These are phyloP conservation scores for Pituophis catenifer DNA, from an alignment of 2,113 vertebrate species.

Conservation along the genomic window DNA sequence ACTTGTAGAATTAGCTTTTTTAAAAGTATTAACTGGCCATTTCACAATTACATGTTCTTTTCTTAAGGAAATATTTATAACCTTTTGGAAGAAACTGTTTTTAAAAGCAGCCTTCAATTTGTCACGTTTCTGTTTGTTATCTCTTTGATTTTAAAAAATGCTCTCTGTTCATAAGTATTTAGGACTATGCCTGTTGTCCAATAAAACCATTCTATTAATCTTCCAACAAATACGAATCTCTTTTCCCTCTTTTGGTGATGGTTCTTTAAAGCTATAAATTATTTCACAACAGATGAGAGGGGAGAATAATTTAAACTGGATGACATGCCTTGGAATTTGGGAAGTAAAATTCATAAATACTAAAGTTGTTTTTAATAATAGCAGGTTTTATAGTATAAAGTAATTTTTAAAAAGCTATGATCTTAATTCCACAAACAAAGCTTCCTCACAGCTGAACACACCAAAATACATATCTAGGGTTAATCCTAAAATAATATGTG, in stretches of 20 bases:
- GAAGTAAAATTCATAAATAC: slow-evolving; percentile 10
- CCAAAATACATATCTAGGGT: background rate
- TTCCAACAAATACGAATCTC: slow-evolving; percentile 49
- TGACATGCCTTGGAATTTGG: background rate
- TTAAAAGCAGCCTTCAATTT: slow-evolving; percentile 37
- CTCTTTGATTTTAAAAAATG: slow-evolving; percentile 41
- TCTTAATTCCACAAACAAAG: background rate
- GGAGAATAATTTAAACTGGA: background rate
- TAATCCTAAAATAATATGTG: background rate
- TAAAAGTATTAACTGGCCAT: slow-evolving; percentile 44
- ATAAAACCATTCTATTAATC: slow-evolving; percentile 57
- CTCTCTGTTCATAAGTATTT: slow-evolving; percentile 63
- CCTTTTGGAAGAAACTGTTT: slow-evolving; percentile 14
- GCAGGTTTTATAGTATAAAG: background rate
- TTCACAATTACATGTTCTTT: slow-evolving; percentile 54
- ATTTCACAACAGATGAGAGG: slow-evolving; percentile 6
- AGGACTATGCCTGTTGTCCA: slow-evolving; percentile 58
- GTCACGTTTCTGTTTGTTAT: slow-evolving; percentile 40
- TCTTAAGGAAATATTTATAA: slow-evolving; percentile 51
- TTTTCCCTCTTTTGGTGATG: slow-evolving; percentile 51
- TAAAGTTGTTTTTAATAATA: background rate
- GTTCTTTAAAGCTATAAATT: background rate
- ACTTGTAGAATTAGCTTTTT: slow-evolving; percentile 38
- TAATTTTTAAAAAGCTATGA: too few species aligned
- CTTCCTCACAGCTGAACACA: background rate